phyloP scores from a whole-genome alignment of 1,140 invertebrate species.

The Procambarus clarkii region DNA sequence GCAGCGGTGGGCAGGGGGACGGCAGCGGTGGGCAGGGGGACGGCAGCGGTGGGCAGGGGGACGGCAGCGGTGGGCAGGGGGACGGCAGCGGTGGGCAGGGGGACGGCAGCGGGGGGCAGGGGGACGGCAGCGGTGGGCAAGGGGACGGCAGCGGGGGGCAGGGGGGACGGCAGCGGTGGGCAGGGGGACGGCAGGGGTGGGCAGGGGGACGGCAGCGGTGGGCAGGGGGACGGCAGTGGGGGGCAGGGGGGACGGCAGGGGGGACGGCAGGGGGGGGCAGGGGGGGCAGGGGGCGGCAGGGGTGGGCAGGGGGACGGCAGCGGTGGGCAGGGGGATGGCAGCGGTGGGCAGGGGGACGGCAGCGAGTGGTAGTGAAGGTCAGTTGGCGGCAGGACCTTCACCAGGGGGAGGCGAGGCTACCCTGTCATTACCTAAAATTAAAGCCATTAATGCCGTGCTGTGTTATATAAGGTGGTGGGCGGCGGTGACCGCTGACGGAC shows the following conservation, averaged over 20 bases:
- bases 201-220: background rate
- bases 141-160: background rate
- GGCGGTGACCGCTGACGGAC: background rate
- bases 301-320: background rate
- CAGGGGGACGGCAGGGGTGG: too few species aligned
- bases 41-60: background rate
- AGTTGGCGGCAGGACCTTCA: background rate
- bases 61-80: background rate
- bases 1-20: background rate
- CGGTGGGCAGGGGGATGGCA: too few species aligned
- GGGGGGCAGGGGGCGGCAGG: background rate
- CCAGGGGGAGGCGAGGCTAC: conserved; percentile 16
- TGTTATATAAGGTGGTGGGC: background rate
- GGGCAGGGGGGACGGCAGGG: background rate
- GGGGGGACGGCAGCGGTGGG: background rate
- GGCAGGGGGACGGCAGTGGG: background rate
- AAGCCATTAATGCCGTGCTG: conserved; percentile 40
- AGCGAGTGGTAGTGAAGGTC: background rate
- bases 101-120: background rate
- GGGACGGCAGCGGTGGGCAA: background rate
- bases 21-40: background rate
- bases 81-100: background rate
- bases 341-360: background rate
- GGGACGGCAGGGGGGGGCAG: too few species aligned
- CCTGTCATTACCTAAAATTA: conserved; percentile 48